These are phyloP conservation scores for Andricus quercusramuli DNA, from an alignment of 2,888 invertebrate genomes.

Conservation along the genomic window DNA sequence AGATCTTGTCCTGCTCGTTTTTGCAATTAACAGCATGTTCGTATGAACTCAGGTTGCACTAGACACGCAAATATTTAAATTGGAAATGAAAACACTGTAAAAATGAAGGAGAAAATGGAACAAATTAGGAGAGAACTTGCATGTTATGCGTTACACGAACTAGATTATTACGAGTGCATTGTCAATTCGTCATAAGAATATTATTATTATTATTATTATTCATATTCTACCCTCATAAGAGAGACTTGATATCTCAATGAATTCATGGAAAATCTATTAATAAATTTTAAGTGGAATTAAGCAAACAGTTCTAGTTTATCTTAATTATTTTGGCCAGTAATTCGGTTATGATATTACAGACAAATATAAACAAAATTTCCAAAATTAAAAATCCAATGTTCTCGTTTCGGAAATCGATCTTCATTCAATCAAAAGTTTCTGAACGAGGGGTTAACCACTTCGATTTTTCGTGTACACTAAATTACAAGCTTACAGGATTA, in stretches of 20 bases:
- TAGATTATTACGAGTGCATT: background rate
- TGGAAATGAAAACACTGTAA: slow-evolving; percentile 9
- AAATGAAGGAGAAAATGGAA: background rate
- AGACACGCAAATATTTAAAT: slow-evolving; percentile 35
- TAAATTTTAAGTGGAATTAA: too few relatives aligned
- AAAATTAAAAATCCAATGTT: too few relatives aligned
- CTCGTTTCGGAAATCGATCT: too few relatives aligned
- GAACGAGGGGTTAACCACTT: too few relatives aligned
- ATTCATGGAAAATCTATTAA: too few relatives aligned
- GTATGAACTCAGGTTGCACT: slow-evolving; percentile 4
- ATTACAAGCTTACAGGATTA: too few relatives aligned
- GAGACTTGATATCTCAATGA: background rate
- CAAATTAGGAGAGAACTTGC: background rate
- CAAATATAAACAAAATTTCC: too few relatives aligned
- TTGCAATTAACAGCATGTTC: slow-evolving; percentile 19
- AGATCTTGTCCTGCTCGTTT: slow-evolving; percentile 10
- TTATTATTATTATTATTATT: slow-evolving; percentile 6
- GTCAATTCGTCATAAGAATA: background rate
- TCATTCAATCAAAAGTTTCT: too few relatives aligned
- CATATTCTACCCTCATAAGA: background rate
- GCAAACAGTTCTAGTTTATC: too few relatives aligned
- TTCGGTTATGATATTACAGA: too few relatives aligned
- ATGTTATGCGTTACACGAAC: background rate
- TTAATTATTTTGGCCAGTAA: too few relatives aligned
- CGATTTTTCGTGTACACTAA: too few relatives aligned